Conservation (phyloP, 2,797 vertebrate species). For the Clarias fuscus region DNA sequence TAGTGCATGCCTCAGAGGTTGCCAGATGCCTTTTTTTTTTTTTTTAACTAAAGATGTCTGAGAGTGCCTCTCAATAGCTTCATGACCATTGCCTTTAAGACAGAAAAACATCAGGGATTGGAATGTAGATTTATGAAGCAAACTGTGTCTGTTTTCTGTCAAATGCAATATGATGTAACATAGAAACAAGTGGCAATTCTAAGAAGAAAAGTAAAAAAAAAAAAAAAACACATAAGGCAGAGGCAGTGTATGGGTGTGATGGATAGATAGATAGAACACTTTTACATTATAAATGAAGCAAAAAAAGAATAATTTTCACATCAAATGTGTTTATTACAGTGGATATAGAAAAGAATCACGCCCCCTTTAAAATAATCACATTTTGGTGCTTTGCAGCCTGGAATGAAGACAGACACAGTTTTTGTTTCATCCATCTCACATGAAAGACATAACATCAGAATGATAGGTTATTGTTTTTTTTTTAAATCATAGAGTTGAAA, state of each 20-base stretch:
- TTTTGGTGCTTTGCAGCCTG: too few relatives aligned
- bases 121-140: neutral
- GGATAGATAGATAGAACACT: too few relatives aligned
- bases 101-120: neutral
- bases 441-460: too few relatives aligned
- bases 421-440: too few relatives aligned
- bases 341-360: too few relatives aligned
- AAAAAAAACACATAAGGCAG: neutral
- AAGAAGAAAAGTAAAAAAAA: neutral
- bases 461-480: too few relatives aligned
- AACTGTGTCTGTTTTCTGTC: neutral
- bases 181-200: neutral
- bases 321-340: too few relatives aligned
- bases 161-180: neutral
- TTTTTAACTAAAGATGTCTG: neutral
- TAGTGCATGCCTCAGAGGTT: constrained; percentile 1
- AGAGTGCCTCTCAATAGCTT: neutral
- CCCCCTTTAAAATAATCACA: too few relatives aligned
- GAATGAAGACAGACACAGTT: too few relatives aligned
- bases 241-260: neutral
- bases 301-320: too few relatives aligned
- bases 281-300: too few relatives aligned
- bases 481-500: too few relatives aligned
- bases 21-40: neutral
- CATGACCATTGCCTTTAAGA: neutral